phyloP scores from a whole-genome alignment of 1,140 invertebrate genomes.

The Drosophila tristis region DNA sequence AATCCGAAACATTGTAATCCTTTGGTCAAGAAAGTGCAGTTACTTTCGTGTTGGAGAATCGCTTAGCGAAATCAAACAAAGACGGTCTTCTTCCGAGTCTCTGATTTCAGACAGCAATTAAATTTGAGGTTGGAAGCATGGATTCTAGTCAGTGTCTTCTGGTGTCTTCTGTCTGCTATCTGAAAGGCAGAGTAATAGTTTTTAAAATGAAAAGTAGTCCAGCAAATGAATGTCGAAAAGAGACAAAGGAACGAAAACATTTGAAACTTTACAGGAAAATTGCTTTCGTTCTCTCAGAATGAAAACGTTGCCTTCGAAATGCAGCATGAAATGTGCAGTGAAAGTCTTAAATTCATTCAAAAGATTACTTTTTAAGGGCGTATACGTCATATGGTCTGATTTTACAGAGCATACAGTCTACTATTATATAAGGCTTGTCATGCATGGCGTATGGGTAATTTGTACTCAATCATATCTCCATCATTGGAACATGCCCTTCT shows the following conservation, averaged over 20 bases:
- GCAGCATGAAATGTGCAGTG: too few species aligned
- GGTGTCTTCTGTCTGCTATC: too few species aligned
- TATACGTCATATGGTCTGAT: too few species aligned
- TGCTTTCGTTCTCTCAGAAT: not conserved
- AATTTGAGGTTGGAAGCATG: slow-evolving; percentile 3
- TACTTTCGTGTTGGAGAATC: slow-evolving; percentile 51
- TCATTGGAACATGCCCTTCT: not conserved
- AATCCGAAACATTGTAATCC: slow-evolving; percentile 55
- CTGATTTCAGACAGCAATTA: slow-evolving; percentile 42
- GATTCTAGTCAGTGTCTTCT: too few species aligned
- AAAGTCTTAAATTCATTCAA: too few species aligned
- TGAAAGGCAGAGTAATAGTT: slow-evolving; percentile 23
- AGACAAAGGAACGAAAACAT: not conserved
- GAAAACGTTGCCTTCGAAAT: not conserved
- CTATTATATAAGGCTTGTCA: too few species aligned
- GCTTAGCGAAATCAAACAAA: slow-evolving; percentile 37
- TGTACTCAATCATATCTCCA: not conserved
- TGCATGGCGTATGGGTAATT: too few species aligned
- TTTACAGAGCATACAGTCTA: too few species aligned
- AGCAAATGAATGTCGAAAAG: not conserved
- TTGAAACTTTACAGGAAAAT: not conserved
- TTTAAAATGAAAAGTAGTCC: slow-evolving; percentile 9
- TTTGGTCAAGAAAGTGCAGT: slow-evolving; percentile 50
- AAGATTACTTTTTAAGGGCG: too few species aligned
- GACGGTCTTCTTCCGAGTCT: not conserved